Evolutionary conservation across 2,888 invertebrate genomes (phyloP).

Genomic region (Acleris holmiana): DNA sequence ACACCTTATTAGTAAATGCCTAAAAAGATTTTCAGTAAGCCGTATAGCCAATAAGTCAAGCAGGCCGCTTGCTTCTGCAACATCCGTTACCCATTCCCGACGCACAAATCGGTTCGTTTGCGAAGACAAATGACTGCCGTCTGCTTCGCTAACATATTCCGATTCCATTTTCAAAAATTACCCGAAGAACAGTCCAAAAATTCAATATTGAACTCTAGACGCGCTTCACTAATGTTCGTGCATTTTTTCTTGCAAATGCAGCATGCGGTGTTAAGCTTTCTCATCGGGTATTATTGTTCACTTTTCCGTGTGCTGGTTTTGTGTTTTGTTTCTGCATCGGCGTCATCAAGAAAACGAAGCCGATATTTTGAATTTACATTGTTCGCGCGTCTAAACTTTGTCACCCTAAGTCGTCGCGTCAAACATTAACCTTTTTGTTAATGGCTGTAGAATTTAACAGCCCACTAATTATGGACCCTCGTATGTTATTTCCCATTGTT

Average conservation of each 20-base stretch:
- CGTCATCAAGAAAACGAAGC: conserved; percentile 16
- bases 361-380: conserved; percentile 48
- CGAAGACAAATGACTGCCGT: conserved; percentile 77
- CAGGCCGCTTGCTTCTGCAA: conserved; percentile 66
- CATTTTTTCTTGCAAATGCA: conserved; percentile 50
- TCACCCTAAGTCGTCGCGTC: conserved; percentile 49
- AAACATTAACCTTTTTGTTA: conserved; percentile 59
- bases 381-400: conserved; percentile 60
- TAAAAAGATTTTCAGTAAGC: conserved; percentile 69
- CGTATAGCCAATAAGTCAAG: conserved; percentile 70
- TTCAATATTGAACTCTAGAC: conserved; percentile 61
- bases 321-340: background rate
- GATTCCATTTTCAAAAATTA: conserved; percentile 75
- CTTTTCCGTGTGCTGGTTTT: background rate
- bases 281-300: background rate
- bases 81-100: conserved; percentile 79
- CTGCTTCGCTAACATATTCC: conserved; percentile 65
- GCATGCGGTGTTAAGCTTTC: conserved; percentile 3
- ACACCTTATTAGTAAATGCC: conserved; percentile 65
- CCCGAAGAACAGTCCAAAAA: conserved; percentile 68
- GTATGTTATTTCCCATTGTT: conserved; percentile 73
- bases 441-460: conserved; percentile 66
- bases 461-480: conserved; percentile 46
- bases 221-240: conserved; percentile 44
- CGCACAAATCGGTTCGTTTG: conserved; percentile 83